Base-by-base conservation (phyloP, 1,140 invertebrate genomes). In the Zaprionus gabonicus region DNA sequence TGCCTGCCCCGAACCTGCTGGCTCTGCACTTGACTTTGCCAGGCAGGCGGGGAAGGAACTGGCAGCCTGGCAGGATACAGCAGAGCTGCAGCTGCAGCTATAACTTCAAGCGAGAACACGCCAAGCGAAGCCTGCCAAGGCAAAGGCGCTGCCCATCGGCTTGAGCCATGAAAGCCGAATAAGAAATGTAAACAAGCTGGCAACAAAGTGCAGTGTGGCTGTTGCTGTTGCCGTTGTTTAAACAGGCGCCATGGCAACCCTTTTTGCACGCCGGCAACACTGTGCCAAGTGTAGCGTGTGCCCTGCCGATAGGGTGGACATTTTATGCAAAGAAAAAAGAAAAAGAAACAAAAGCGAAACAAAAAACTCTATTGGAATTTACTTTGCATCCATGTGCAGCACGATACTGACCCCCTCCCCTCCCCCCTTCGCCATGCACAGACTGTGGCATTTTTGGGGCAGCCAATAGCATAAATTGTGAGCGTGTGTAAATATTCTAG, bases 151-250 rank as follows among this genome's bases (percentile, higher is more conserved):
- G 73, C 67, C 67, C 55, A 63, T 28, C 71, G 84, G 75, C 82
- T 71, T 74, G 67, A 84, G 78, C 82, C 82, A 85, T 86, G 81
- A 85, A 85, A 82, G 79, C 78, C 79, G 73, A 81, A 71, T 73
- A 76, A 80, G 56, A 72, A 85, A 74, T 76, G 81, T 83, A 84
- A 84, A 84, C 81, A 84, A 83, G 68, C 68, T 76, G 46, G 63
- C 55, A 71, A 71, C 58, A 70, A 75, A 83, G 53, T 83, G 69
- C 77, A 80, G 62, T 57, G 57, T 51, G 5, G 17, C 12, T 46
- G 62, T 17, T 36, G 59, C 56, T 70, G 77, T 74, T 80, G 76
- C 69, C 60, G 65, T 72, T 80, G 76, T 80, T 85, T 71, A 56
- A 25, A 44, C 56, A 41, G 79, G 71, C 76, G 62, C 71, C 82